Base-by-base conservation (phyloP, 2,888 invertebrate species). In the Meteorus cinctellus region DNA sequence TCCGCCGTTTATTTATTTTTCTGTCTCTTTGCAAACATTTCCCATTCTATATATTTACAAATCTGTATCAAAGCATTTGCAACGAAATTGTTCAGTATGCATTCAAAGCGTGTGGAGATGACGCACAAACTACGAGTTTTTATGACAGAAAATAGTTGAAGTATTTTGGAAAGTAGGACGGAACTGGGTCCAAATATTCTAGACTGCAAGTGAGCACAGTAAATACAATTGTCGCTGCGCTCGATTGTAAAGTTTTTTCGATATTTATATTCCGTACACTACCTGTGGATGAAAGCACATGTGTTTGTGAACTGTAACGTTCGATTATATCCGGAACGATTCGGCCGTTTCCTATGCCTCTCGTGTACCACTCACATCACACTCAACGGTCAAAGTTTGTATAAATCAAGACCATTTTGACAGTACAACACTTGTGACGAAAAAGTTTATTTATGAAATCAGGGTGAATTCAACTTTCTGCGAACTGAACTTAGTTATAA, bases 21-120 rank as follows among this genome's bases (percentile, higher is more conserved):
- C 60, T n/a, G 27, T 62, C 41, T 71, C 24, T 70, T 24, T 34
- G 14, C 27, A 27, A 27, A 2, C 27, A 59, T 16, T 27, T 27
- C 10, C 5, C 34, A 31, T 63, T 48, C 16, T 19, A 36, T 73
- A 41, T 59, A 36, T 67, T 24, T 73, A 12, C 4, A 31, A 59
- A 60, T 73, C 31, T 67, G 29, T 67, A 73, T 73, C 73, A 73
- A 66, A 67, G 67, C 67, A 59, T 60, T 67, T 66, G 24, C 41
- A 73, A 36, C 12, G 27, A 66, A 67, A 73, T 67, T 45, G 67
- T 67, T 67, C 59, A 73, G 24, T 19, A 1, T 8, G 34, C 55
- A 63, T 67, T 66, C 73, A 67, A 73, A 73, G 67, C 6, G 16
- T 59, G n/a, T 62, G 55, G 29, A 24, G 72, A 72, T 72, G 72